These are phyloP conservation scores for Ispidina lecontei DNA, from an alignment of 2,797 vertebrate genomes.

Conservation along the genomic window DNA sequence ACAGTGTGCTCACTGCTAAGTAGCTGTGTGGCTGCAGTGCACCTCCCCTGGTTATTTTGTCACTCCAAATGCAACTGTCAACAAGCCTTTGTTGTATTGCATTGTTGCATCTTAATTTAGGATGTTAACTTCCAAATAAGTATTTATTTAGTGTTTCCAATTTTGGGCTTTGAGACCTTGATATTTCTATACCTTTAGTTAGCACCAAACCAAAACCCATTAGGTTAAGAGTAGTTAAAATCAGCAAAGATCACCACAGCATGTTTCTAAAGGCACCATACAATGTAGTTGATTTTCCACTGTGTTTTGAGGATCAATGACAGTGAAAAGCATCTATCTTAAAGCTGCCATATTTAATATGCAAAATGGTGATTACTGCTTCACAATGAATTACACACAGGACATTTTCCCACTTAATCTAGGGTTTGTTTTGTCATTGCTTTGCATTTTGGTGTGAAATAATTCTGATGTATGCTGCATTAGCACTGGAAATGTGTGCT, in stretches of 20 bases:
- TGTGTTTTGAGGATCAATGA: background rate
- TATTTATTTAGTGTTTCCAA: background rate
- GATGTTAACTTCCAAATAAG: background rate
- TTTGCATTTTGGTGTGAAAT: conserved; percentile 10
- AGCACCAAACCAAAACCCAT: background rate
- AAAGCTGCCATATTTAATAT: background rate
- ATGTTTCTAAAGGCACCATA: background rate
- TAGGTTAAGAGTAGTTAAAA: background rate
- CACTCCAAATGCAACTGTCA: background rate
- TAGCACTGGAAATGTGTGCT: conserved; percentile 11
- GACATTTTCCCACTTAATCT: background rate
- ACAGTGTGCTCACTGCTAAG: background rate
- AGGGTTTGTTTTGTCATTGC: conserved; percentile 22
- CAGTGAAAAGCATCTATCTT: background rate
- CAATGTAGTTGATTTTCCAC: background rate
- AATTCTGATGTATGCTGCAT: background rate
- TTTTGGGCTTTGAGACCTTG: background rate
- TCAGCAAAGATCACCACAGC: background rate
- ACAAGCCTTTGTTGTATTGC: no score
- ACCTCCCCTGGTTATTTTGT: background rate
- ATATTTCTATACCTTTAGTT: background rate
- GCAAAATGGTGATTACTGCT: background rate
- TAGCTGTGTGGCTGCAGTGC: background rate
- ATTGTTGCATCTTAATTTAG: background rate
- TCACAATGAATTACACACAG: background rate